Evolutionary conservation across 2,888 invertebrate genomes (phyloP).

Genomic region (Diaphora mendica): DNA sequence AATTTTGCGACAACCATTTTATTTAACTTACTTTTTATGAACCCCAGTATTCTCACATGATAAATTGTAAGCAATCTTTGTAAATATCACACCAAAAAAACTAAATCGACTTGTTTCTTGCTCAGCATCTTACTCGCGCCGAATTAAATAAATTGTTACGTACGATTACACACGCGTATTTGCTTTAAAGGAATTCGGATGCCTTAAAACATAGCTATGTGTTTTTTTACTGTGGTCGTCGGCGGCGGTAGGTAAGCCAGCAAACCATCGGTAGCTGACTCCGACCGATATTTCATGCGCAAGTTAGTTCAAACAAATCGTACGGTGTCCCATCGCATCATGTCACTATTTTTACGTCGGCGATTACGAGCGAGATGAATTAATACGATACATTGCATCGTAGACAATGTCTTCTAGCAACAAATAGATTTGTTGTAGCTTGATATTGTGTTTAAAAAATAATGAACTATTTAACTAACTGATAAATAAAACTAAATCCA

Average conservation of each 20-base stretch:
- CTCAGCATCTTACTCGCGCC: slow-evolving; percentile 58
- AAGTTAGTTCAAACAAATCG: slow-evolving; percentile 86
- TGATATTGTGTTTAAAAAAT: background rate
- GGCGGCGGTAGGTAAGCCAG: slow-evolving; percentile 84
- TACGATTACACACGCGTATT: slow-evolving; percentile 83
- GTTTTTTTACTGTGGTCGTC: slow-evolving; percentile 64
- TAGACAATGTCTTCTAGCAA: slow-evolving; percentile 47
- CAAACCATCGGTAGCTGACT: slow-evolving; percentile 85
- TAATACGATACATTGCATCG: slow-evolving; percentile 46
- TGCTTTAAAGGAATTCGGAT: slow-evolving; percentile 82
- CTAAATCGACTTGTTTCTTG: slow-evolving; percentile 43
- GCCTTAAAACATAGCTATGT: slow-evolving; percentile 74
- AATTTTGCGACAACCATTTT: background rate
- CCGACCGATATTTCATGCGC: slow-evolving; percentile 79
- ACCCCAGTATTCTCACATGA: background rate
- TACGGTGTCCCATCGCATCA: slow-evolving; percentile 81
- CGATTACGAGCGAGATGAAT: slow-evolving; percentile 56
- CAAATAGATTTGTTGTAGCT: slow-evolving; percentile 14
- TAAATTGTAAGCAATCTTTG: background rate
- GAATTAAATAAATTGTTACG: slow-evolving; percentile 82
- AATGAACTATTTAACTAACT: background rate
- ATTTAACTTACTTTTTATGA: background rate
- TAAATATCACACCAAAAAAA: slow-evolving; percentile 32
- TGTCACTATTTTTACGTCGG: slow-evolving; percentile 72
- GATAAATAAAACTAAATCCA: background rate